Conservation (phyloP, 2,888 invertebrate genomes). For the Philonicus albiceps region DNA sequence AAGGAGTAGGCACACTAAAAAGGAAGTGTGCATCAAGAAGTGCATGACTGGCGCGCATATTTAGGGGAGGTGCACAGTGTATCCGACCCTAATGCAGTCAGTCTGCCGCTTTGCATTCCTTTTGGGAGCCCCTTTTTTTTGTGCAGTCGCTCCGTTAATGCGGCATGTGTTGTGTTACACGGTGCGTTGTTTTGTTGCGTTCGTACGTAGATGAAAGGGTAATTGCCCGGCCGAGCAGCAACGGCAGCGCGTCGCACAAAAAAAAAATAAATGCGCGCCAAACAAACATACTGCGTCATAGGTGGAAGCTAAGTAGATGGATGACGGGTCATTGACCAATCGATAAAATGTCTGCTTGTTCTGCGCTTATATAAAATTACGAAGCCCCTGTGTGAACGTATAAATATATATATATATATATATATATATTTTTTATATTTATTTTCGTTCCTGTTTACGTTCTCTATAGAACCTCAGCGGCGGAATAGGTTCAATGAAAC, state of each 20-base stretch:
- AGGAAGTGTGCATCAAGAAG: not conserved
- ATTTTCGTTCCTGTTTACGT: not conserved
- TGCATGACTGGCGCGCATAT: not conserved
- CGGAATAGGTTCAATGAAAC: not conserved
- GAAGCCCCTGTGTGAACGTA: not conserved
- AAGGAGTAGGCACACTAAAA: not conserved
- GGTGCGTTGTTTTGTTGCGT: not conserved
- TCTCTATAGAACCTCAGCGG: not conserved
- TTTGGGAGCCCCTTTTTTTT: not conserved
- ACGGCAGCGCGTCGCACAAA: not conserved
- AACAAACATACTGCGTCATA: conserved; percentile 22
- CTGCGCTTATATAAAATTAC: not conserved
- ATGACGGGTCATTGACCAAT: conserved; percentile 30
- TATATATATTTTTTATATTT: not conserved
- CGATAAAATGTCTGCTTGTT: conserved; percentile 18
- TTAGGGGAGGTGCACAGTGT: not conserved
- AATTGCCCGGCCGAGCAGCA: conserved; percentile 1
- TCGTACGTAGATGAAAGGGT: not conserved
- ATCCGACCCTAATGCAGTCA: not conserved
- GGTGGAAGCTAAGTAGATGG: conserved; percentile 3
- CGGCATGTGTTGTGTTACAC: not conserved
- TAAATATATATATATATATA: not conserved
- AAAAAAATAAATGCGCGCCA: not conserved
- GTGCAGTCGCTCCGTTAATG: not conserved
- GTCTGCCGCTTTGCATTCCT: not conserved